Evolutionary conservation across 2,113 vertebrate genomes (phyloP).

Genomic region (Origma solitaria): DNA sequence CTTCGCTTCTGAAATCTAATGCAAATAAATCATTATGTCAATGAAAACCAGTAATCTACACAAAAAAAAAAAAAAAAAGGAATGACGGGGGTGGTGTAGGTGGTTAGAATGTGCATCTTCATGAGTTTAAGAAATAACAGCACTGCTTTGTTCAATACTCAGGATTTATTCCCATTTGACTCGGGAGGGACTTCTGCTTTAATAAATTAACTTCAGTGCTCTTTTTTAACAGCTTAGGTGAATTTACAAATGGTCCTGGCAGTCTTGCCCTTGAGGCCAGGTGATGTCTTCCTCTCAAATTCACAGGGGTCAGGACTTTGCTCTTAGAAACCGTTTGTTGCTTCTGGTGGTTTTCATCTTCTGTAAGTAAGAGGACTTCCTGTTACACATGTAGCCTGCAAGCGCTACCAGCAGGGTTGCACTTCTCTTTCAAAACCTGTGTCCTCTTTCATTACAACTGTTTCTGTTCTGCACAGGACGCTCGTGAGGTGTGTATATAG

Average conservation of each 20-base stretch:
- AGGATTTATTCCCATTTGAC: neutral
- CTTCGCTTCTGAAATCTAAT: neutral
- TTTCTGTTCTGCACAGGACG: neutral
- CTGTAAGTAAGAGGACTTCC: neutral
- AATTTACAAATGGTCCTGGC: neutral
- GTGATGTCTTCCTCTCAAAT: neutral
- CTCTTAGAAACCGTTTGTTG: neutral
- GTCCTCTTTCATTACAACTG: neutral
- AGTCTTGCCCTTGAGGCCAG: neutral
- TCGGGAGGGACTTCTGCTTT: neutral
- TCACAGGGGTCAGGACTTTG: neutral
- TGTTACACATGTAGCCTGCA: neutral
- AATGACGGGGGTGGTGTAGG: fast-evolving
- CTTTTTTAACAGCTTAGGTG: neutral
- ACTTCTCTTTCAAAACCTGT: neutral
- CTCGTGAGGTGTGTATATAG: neutral
- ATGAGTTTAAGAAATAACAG: neutral
- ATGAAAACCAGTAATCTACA: neutral
- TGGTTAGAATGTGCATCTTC: neutral
- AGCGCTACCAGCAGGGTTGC: neutral
- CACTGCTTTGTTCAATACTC: neutral
- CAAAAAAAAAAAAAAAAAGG: neutral
- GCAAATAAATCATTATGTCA: neutral
- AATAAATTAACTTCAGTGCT: neutral
- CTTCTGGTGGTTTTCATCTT: neutral